phyloP scores from a whole-genome alignment of 1,140 invertebrate species.

The Zaprionus nigranus region DNA sequence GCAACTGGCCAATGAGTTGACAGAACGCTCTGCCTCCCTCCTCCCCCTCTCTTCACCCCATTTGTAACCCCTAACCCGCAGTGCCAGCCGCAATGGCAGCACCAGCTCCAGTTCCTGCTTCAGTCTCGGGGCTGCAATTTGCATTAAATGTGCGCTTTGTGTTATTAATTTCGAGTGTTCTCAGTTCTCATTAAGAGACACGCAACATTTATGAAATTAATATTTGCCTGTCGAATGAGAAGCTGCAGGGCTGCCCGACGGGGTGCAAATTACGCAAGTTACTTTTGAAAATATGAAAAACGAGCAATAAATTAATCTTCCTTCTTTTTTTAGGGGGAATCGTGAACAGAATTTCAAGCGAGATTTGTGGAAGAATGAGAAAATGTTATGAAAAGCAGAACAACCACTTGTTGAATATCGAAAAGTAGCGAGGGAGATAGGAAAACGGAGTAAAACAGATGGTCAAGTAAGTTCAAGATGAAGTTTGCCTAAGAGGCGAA shows the following conservation, averaged over 20 bases:
- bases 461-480: background rate
- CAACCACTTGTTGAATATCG: conserved; percentile 10
- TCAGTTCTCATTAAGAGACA: conserved; percentile 67
- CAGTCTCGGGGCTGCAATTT: conserved; percentile 67
- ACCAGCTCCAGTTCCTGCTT: background rate
- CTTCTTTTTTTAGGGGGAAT: conserved; percentile 8
- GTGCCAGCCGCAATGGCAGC: conserved; percentile 7
- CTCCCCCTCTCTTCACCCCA: background rate
- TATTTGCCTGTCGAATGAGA: conserved; percentile 44
- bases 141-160: conserved; percentile 81
- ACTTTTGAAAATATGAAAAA: conserved; percentile 22
- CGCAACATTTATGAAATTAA: conserved; percentile 73
- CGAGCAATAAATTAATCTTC: conserved; percentile 51
- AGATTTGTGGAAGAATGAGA: background rate
- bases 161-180: conserved; percentile 78
- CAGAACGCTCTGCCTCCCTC: conserved; percentile 18
- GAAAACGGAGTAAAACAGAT: background rate
- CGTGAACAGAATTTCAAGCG: conserved; percentile 13
- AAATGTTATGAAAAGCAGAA: background rate
- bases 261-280: conserved; percentile 11
- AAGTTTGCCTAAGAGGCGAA: background rate
- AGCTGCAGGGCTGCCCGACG: background rate
- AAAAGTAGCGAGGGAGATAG: background rate
- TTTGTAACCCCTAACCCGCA: conserved; percentile 7
- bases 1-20: conserved; percentile 46